Percentiles rank a stretch among this genome's conserved stretches.
phyloP scores from a whole-genome alignment of 1,140 invertebrate species.

The Cotesia chilonis region DNA sequence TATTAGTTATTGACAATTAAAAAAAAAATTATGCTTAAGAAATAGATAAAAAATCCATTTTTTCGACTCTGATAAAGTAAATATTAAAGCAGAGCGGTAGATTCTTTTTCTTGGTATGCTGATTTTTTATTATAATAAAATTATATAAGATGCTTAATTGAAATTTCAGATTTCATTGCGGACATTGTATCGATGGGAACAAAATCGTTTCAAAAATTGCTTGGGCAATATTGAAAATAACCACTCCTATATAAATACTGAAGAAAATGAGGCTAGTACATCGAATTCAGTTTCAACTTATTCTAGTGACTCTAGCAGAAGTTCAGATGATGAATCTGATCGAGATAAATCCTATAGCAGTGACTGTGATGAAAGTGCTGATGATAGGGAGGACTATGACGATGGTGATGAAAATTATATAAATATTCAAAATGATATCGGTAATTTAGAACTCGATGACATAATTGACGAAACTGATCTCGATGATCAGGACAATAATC shows the following conservation, averaged over 20 bases:
- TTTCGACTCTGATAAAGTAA: no score
- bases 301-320: not conserved
- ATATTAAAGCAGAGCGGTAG: no score
- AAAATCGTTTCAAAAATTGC: not conserved
- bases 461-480: no score
- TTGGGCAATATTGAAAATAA: no score
- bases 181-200: not conserved
- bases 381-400: slow-evolving; percentile 3
- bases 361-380: not conserved
- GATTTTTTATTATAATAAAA: no score
- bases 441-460: not conserved
- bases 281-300: not conserved
- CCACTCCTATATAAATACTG: not conserved
- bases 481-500: not conserved
- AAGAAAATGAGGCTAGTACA: not conserved
- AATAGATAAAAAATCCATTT: no score
- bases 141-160: not conserved
- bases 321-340: not conserved
- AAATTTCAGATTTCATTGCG: not conserved
- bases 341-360: not conserved
- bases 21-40: no score
- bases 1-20: no score
- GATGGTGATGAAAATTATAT: not conserved
- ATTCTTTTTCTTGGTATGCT: no score
- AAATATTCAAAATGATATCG: not conserved